phyloP scores from a whole-genome alignment of 2,797 vertebrate genomes.

The Chelidonichthys spinosus region DNA sequence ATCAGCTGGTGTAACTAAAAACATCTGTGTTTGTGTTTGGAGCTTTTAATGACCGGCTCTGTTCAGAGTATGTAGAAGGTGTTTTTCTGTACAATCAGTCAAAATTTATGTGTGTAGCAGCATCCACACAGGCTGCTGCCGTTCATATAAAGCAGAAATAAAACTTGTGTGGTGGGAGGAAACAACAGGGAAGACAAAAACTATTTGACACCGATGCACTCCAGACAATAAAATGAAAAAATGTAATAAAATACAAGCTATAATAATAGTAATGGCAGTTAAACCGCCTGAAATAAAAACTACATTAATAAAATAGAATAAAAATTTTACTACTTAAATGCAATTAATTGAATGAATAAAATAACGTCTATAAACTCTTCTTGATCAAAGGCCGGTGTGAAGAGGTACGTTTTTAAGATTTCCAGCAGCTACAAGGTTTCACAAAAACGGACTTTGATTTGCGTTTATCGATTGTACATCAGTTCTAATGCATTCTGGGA shows the following conservation, averaged over 20 bases:
- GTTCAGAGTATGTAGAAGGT: conserved; percentile 7
- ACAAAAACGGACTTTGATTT: background rate
- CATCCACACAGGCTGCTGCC: background rate
- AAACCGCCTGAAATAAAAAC: background rate
- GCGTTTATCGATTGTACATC: background rate
- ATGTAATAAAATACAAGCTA: conserved; percentile 9
- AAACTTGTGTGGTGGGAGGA: background rate
- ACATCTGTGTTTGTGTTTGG: conserved; percentile 30
- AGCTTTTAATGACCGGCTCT: conserved; percentile 13
- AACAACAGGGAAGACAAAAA: background rate
- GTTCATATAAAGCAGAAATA: background rate
- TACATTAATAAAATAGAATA: background rate
- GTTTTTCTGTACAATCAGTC: conserved; percentile 11
- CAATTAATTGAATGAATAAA: background rate
- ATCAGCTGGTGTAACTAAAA: conserved; percentile 28
- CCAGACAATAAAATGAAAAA: background rate
- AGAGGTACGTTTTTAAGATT: background rate
- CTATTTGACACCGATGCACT: background rate
- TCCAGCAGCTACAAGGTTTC: conserved; percentile 14
- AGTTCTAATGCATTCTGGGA: background rate
- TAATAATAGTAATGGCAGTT: background rate
- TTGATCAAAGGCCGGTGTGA: background rate
- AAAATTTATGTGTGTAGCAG: background rate
- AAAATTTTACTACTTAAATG: background rate
- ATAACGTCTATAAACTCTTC: background rate